These are phyloP conservation scores for Scaptomyza flava DNA, from an alignment of 2,888 invertebrate species.

Conservation along the genomic window DNA sequence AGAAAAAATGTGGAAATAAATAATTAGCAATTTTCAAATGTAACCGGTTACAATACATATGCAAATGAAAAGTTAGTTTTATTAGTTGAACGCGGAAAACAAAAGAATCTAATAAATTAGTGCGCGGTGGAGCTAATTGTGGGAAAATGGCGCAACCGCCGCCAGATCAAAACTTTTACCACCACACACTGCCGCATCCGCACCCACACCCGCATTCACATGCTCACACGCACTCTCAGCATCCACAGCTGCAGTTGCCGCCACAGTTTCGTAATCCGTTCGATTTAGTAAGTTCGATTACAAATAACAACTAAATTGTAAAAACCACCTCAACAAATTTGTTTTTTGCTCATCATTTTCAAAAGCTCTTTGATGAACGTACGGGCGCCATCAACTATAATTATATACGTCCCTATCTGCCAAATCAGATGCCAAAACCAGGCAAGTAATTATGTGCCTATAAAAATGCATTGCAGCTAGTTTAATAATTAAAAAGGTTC, in stretches of 20 bases:
- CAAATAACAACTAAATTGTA: constrained; percentile 3
- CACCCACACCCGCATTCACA: constrained; percentile 52
- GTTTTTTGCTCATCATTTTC: constrained; percentile 1
- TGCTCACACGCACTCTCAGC: constrained; percentile 53
- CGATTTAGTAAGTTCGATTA: constrained; percentile 68
- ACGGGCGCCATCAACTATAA: constrained; percentile 74
- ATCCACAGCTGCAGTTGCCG: constrained; percentile 74
- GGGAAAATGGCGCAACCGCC: constrained; percentile 79
- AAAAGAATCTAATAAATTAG: constrained; percentile 18
- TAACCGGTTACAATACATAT: constrained; percentile 63
- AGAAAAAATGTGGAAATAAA: constrained; percentile 65
- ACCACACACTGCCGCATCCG: constrained; percentile 65
- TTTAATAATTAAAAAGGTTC: too few relatives aligned
- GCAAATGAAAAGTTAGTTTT: constrained; percentile 26
- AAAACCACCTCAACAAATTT: not conserved
- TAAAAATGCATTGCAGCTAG: too few relatives aligned
- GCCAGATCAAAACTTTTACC: constrained; percentile 75
- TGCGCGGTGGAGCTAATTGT: constrained; percentile 39
- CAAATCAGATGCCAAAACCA: constrained; percentile 66
- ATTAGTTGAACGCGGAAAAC: constrained; percentile 35
- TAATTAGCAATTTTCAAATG: constrained; percentile 53
- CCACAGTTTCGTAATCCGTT: constrained; percentile 76
- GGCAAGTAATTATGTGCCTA: constrained; percentile 46
- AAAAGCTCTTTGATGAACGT: constrained; percentile 73
- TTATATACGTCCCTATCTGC: constrained; percentile 73